These are phyloP conservation scores for Brachystomella parvula DNA, from an alignment of 1,140 invertebrate genomes.

Conservation along the genomic window DNA sequence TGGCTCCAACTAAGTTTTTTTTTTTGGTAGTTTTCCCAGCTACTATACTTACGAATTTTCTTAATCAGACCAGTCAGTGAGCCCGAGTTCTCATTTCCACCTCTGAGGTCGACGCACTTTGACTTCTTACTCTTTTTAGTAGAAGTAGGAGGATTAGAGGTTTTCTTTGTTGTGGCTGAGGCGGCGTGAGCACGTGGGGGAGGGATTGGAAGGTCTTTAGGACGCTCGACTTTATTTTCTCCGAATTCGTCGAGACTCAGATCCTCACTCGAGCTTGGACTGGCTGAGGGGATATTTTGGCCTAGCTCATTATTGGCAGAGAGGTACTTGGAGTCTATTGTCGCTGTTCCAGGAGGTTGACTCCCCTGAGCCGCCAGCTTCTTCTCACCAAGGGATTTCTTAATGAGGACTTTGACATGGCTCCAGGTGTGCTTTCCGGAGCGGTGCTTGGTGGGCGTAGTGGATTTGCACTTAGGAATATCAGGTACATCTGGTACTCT, in stretches of 20 bases:
- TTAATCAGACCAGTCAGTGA: slow-evolving; percentile 20
- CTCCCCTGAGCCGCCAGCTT: slow-evolving; percentile 54
- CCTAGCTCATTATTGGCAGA: not conserved
- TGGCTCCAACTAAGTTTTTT: slow-evolving; percentile 22
- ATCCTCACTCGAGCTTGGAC: slow-evolving; percentile 9
- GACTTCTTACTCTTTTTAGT: slow-evolving; percentile 3
- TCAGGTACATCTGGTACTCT: not conserved
- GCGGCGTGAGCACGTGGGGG: not conserved
- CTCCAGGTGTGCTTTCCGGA: slow-evolving; percentile 38
- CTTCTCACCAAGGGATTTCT: slow-evolving; percentile 52
- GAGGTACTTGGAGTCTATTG: not conserved
- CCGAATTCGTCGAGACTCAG: not conserved
- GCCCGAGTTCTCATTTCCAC: not conserved
- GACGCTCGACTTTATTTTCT: not conserved
- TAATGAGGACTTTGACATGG: slow-evolving; percentile 53
- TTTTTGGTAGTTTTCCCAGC: not conserved
- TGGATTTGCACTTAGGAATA: slow-evolving; percentile 22
- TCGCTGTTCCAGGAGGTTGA: not conserved
- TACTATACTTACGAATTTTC: slow-evolving; percentile 30
- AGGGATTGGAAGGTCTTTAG: not conserved
- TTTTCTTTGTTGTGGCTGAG: not conserved
- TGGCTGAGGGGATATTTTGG: not conserved
- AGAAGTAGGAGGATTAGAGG: not conserved
- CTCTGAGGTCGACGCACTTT: slow-evolving; percentile 24
- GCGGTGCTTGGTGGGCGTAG: slow-evolving; percentile 20